phyloP scores from a whole-genome alignment of 2,888 invertebrate species.

The Oxystoma pomonae region DNA sequence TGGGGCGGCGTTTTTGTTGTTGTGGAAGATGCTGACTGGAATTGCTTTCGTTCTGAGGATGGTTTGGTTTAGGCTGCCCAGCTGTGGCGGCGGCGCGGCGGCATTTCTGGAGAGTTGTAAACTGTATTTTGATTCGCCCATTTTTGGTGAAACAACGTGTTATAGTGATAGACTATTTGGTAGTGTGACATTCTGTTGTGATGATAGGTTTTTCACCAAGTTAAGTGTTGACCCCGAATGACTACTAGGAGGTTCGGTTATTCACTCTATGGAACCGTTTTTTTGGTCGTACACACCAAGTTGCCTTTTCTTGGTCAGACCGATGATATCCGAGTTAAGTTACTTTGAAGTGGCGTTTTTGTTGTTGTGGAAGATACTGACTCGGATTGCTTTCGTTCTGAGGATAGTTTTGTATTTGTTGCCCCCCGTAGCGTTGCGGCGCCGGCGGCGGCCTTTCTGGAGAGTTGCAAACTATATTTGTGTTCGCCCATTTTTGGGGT shows the following conservation, averaged over 20 bases:
- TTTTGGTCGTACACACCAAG: constrained; percentile 28
- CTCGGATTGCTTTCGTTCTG: constrained; percentile 7
- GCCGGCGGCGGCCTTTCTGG: constrained; percentile 2
- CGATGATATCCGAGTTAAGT: constrained; percentile 40
- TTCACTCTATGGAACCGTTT: too few relatives aligned
- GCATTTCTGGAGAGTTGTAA: constrained; percentile 10
- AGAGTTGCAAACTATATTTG: constrained; percentile 6
- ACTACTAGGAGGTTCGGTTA: too few relatives aligned
- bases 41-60: constrained; percentile 15
- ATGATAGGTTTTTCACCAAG: too few relatives aligned
- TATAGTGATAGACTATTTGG: too few relatives aligned
- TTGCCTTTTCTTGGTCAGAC: constrained; percentile 40
- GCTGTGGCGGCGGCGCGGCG: background rate
- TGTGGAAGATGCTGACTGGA: constrained; percentile 21
- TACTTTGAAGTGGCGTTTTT: constrained; percentile 48
- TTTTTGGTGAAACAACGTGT: too few relatives aligned
- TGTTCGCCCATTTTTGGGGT: background rate
- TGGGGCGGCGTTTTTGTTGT: constrained; percentile 48
- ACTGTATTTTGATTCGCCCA: background rate
- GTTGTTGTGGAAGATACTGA: constrained; percentile 33
- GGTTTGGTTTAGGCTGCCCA: constrained; percentile 15
- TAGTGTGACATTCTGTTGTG: too few relatives aligned
- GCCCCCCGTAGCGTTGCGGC: too few relatives aligned
- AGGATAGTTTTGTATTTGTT: constrained; percentile 20
- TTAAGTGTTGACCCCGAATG: too few relatives aligned